phyloP scores from a whole-genome alignment of 2,888 invertebrate species.

The Ectemnius lituratus region DNA sequence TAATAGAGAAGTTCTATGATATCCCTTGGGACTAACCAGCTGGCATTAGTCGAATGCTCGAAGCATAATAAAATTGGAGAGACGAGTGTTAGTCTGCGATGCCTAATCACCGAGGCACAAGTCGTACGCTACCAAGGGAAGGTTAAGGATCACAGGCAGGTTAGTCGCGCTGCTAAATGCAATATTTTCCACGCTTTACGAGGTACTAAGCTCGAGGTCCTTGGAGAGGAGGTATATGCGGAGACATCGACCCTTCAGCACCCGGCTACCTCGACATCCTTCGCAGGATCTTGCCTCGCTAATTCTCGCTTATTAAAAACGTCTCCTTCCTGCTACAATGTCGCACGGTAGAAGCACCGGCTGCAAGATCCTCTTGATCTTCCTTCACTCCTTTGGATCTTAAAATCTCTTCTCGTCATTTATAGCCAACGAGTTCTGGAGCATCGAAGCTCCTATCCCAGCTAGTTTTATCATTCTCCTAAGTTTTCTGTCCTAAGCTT shows the following conservation, averaged over 20 bases:
- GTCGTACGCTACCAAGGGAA: constrained; percentile 5
- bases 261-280: constrained; percentile 25
- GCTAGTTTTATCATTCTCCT: too few species aligned
- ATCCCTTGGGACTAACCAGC: too few species aligned
- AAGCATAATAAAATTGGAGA: too few species aligned
- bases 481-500: too few species aligned
- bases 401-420: constrained; percentile 35
- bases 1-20: too few species aligned
- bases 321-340: constrained; percentile 50
- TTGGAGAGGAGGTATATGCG: constrained; percentile 51
- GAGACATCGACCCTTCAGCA: constrained; percentile 45
- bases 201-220: constrained; percentile 60
- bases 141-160: constrained; percentile 57
- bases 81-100: constrained; percentile 21
- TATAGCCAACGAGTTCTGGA: constrained; percentile 14
- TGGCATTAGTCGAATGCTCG: too few species aligned
- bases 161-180: constrained; percentile 54
- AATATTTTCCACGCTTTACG: constrained; percentile 71
- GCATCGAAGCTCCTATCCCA: not conserved
- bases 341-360: constrained; percentile 32
- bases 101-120: constrained; percentile 46
- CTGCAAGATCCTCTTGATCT: constrained; percentile 28
- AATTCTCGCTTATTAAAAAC: constrained; percentile 77
- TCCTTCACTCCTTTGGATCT: constrained; percentile 43
- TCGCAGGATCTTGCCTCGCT: constrained; percentile 45